Evolutionary conservation across 1,140 invertebrate species (phyloP).

Genomic region (Paraescarpia echinospica): DNA sequence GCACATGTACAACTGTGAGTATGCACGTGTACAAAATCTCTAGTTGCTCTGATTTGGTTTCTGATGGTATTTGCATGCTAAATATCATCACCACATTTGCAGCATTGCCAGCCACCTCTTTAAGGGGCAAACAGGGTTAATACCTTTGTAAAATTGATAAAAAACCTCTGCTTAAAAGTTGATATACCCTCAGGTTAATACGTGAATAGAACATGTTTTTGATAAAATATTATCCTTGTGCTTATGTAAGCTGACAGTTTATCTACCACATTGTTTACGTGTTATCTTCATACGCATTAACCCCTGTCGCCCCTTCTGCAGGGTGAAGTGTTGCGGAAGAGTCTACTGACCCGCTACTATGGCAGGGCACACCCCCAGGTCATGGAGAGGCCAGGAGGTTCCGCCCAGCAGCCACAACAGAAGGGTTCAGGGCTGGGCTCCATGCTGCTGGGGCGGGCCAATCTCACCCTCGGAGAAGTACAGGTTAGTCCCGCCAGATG

Average conservation of each 20-base stretch:
- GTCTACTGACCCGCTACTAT: slow-evolving; percentile 11
- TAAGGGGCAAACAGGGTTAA: not conserved
- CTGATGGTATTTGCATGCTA: not conserved
- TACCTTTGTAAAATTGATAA: not conserved
- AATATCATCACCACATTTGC: not conserved
- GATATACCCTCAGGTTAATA: not conserved
- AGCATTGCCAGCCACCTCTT: not conserved
- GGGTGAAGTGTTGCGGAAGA: slow-evolving; percentile 11
- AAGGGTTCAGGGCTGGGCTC: not conserved
- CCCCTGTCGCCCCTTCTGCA: not conserved
- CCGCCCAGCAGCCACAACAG: not conserved
- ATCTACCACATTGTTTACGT: not conserved
- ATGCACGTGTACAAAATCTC: not conserved
- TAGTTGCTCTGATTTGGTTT: not conserved
- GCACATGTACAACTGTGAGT: not conserved
- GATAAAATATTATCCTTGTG: not conserved
- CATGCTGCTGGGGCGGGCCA: slow-evolving; percentile 1
- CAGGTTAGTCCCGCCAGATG: not conserved
- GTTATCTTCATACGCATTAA: not conserved
- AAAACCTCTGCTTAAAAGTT: not conserved
- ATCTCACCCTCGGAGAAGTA: slow-evolving; percentile 8
- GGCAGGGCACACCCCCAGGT: slow-evolving; percentile 8
- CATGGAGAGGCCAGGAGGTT: not conserved
- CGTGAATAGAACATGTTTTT: not conserved
- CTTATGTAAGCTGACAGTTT: not conserved